A percentile compares a stretch with the other conserved stretches of the same genome.
These are phyloP conservation scores for Caenorhabditis sinica DNA, from an alignment of 2,888 invertebrate genomes.

Conservation along the genomic window DNA sequence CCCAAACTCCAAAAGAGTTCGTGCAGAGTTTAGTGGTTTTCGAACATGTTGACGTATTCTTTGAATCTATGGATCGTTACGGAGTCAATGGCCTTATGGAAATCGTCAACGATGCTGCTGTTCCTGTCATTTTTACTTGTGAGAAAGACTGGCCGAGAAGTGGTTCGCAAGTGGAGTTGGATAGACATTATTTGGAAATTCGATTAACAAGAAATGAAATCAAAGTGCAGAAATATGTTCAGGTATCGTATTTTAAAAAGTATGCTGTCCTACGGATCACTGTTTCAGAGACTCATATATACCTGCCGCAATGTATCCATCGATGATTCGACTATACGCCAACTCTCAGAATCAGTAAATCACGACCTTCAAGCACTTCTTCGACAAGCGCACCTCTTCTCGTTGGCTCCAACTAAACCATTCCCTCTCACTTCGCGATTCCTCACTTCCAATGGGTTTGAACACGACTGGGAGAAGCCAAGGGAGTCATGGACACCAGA, in stretches of 20 bases:
- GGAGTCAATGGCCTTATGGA: constrained; percentile 39
- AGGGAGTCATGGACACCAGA: neutral
- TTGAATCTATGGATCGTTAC: constrained; percentile 41
- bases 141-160: constrained; percentile 43
- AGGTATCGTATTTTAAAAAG: constrained; percentile 23
- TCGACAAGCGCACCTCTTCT: constrained; percentile 45
- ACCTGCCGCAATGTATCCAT: constrained; percentile 25
- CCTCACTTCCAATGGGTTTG: constrained; percentile 36
- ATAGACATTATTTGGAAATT: constrained; percentile 26
- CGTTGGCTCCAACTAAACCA: constrained; percentile 23
- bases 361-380: constrained; percentile 48
- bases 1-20: constrained; percentile 10
- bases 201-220: constrained; percentile 22
- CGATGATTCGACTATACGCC: constrained; percentile 12
- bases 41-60: constrained; percentile 64
- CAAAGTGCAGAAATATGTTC: constrained; percentile 41
- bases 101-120: constrained; percentile 33
- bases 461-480: constrained; percentile 33
- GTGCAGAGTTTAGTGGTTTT: constrained; percentile 53
- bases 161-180: neutral
- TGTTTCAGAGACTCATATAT: constrained; percentile 45
- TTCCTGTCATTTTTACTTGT: constrained; percentile 57
- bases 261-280: neutral
- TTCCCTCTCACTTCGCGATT: constrained; percentile 43
- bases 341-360: constrained; percentile 27